Evolutionary conservation across 2,888 invertebrate genomes (phyloP).

Genomic region (Nomada fabriciana): DNA sequence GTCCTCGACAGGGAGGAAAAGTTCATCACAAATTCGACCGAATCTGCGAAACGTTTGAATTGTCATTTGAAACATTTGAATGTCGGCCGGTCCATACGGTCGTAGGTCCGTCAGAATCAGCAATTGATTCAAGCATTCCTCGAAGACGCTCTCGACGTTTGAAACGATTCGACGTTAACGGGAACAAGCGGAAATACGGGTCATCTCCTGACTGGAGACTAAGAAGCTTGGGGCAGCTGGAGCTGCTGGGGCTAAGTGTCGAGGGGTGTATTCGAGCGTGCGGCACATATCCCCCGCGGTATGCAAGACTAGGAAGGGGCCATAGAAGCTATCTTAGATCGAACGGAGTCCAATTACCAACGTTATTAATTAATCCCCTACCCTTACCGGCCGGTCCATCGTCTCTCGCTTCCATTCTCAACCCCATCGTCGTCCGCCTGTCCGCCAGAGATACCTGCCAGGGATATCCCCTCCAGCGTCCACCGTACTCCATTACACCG

Average conservation of each 20-base stretch:
- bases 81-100: neutral
- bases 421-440: constrained; percentile 74
- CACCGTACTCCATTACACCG: constrained; percentile 65
- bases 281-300: constrained; percentile 68
- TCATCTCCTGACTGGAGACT: constrained; percentile 1
- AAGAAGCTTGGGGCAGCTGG: constrained; percentile 27
- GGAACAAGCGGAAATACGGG: constrained; percentile 36
- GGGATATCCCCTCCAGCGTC: constrained; percentile 66
- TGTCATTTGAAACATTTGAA: neutral
- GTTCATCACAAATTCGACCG: no score
- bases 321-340: constrained; percentile 80
- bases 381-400: constrained; percentile 68
- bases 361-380: constrained; percentile 82
- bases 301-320: constrained; percentile 66
- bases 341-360: constrained; percentile 82
- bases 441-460: constrained; percentile 72
- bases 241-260: constrained; percentile 32
- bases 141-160: constrained; percentile 3
- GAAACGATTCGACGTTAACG: constrained; percentile 15
- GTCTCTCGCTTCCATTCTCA: constrained; percentile 75
- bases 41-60: no score
- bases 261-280: constrained; percentile 64
- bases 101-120: neutral
- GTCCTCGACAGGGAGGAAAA: no score
- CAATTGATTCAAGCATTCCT: constrained; percentile 9